A percentile compares a stretch with the other conserved stretches of the same genome.
Conservation (phyloP, 2,888 invertebrate species). For the Acleris laterana region DNA sequence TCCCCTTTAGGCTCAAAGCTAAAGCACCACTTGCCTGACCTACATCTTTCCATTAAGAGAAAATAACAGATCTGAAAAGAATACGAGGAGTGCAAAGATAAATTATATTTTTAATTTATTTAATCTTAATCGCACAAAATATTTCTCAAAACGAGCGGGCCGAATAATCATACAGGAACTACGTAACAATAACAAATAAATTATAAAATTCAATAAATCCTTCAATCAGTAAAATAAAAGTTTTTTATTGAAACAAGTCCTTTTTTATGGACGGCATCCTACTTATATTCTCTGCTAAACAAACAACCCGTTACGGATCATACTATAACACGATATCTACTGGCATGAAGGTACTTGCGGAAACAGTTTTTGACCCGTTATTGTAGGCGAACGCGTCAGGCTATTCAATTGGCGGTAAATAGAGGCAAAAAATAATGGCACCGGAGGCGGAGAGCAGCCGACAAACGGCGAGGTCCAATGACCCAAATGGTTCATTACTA, state of each 20-base stretch:
- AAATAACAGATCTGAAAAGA: background rate
- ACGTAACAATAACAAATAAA: too few species aligned
- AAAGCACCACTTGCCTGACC: slow-evolving; percentile 53
- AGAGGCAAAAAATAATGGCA: slow-evolving; percentile 70
- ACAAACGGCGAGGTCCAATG: slow-evolving; percentile 81
- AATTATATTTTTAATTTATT: too few species aligned
- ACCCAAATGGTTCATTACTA: slow-evolving; percentile 80
- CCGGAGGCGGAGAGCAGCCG: slow-evolving; percentile 64
- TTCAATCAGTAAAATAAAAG: too few species aligned
- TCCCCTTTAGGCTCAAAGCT: slow-evolving; percentile 59
- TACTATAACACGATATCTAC: slow-evolving; percentile 37
- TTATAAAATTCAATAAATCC: too few species aligned
- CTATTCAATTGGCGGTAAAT: slow-evolving; percentile 67
- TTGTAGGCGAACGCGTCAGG: slow-evolving; percentile 62
- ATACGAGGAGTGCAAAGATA: background rate
- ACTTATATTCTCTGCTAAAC: slow-evolving; percentile 32
- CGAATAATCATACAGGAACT: too few species aligned
- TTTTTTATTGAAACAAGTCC: too few species aligned
- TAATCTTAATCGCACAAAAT: too few species aligned
- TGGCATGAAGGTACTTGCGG: slow-evolving; percentile 39
- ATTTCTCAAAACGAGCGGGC: too few species aligned
- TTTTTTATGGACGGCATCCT: too few species aligned
- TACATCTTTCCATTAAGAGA: slow-evolving; percentile 34
- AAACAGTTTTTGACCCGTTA: slow-evolving; percentile 52
- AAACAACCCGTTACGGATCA: slow-evolving; percentile 51